Evolutionary conservation across 2,797 vertebrate species (phyloP), one percentile per base, ranked within the genome.

Genomic region (Pangasius larnaudii): DNA sequence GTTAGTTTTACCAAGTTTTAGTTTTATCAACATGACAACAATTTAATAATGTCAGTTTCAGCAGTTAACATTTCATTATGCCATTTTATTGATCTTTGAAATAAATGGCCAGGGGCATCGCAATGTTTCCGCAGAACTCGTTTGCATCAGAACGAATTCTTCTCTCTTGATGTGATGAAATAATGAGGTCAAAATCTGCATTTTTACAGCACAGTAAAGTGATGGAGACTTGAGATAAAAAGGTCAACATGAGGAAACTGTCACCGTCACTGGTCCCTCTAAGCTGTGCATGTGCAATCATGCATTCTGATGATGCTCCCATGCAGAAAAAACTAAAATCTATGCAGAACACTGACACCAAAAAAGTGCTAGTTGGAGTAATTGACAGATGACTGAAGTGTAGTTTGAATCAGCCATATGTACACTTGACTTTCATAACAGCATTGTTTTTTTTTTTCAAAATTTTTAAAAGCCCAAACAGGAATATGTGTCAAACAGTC

Each of bases 121-220:
- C 36, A 5, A 13, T 74, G 24, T 30, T 51, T 51, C 46, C 11
- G 2, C 27, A 9, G 27, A 61, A 19, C 46, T 27, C 24, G 0
- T 7, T 22, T 3, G 27, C 0, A 39, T 33, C 75, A 67, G 19
- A 51, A 39, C 24, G 24, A 86, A 79, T 11, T 39, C 42, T 74
- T 61, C 53, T 22, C 19, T 59, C 84, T 58, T 39, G 13, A n/a
- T 56, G 49, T 49, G 16, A 33, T 27, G 11, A 59, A 53, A 65
- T 86, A 78, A 77, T 36, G 74, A 78, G 19, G n/a, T 65, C 27
- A 36, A 78, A 78, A 77, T 63, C 39, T 77, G 24, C 58, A 61
- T 18, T 61, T 59, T 42, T 56, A 58, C 19, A 39, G 51, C 51
- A 39, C 5, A 58, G 53, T n/a, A 7, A 85, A 42, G 24, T 18